phyloP scores from a whole-genome alignment of 2,888 invertebrate genomes.

The Emmelina monodactyla region DNA sequence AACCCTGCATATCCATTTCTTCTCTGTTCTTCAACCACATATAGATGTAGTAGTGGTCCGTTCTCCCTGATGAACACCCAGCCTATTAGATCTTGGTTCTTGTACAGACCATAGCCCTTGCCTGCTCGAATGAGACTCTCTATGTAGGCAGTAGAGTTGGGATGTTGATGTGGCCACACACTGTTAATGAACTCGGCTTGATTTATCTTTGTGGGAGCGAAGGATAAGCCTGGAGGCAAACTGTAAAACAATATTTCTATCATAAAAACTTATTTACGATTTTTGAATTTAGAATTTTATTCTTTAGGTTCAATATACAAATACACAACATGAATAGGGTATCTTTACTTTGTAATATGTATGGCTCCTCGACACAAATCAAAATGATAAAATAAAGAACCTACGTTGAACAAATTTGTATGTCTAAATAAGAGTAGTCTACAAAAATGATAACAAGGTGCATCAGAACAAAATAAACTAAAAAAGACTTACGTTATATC shows the following conservation, averaged over 20 bases:
- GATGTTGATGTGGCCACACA: conserved; percentile 24
- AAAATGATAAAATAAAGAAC: too few relatives aligned
- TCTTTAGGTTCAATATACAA: too few relatives aligned
- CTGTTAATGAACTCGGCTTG: conserved; percentile 19
- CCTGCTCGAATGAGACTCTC: conserved; percentile 15
- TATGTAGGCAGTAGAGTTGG: conserved; percentile 17
- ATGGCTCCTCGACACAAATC: too few relatives aligned
- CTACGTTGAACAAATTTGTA: too few relatives aligned
- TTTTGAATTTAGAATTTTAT: too few relatives aligned
- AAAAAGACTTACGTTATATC: not conserved
- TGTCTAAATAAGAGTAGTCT: too few relatives aligned
- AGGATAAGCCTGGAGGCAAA: conserved; percentile 17
- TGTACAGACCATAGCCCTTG: conserved; percentile 19
- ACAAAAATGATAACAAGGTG: too few relatives aligned
- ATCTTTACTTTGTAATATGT: too few relatives aligned
- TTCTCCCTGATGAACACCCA: conserved; percentile 21
- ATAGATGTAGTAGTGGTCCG: conserved; percentile 19
- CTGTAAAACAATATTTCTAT: conserved; percentile 17
- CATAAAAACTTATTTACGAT: not conserved
- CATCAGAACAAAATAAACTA: too few relatives aligned
- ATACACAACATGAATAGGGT: too few relatives aligned
- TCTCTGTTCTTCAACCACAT: conserved; percentile 17
- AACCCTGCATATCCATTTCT: conserved; percentile 29
- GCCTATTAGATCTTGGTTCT: conserved; percentile 15
- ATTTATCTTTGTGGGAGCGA: conserved; percentile 19